Conservation (phyloP, 1,140 invertebrate species). For the Rhagoletis pomonella region DNA sequence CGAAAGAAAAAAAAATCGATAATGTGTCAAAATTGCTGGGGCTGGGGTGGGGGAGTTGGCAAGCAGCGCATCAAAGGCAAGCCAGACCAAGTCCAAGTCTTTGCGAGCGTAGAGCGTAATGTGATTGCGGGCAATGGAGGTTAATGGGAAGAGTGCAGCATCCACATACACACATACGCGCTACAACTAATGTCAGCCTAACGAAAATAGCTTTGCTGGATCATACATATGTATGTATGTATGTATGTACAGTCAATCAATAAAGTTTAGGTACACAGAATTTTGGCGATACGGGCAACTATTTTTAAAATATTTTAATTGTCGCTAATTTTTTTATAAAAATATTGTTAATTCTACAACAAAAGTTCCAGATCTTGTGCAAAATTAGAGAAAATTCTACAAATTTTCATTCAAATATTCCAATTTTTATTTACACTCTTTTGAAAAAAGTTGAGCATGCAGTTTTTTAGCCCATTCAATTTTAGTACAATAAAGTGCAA, state of each 20-base stretch:
- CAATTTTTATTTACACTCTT: too few relatives aligned
- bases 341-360: too few relatives aligned
- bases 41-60: background rate
- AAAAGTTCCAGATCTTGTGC: too few relatives aligned
- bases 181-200: background rate
- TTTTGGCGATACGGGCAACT: too few relatives aligned
- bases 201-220: slow-evolving; percentile 28
- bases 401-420: too few relatives aligned
- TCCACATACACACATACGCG: background rate
- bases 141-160: background rate
- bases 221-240: background rate
- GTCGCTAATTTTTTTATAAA: too few relatives aligned
- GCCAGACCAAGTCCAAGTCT: background rate
- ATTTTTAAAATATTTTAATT: too few relatives aligned
- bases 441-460: too few relatives aligned
- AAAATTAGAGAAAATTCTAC: too few relatives aligned
- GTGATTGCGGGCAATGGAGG: background rate
- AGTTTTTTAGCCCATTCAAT: too few relatives aligned
- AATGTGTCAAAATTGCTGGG: slow-evolving; percentile 33
- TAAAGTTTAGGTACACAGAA: too few relatives aligned
- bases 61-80: slow-evolving; percentile 14
- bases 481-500: too few relatives aligned
- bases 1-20: background rate
- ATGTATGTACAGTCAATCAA: background rate
- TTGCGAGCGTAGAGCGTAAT: background rate